phyloP scores from a whole-genome alignment of 1,140 invertebrate genomes.

The Scylla paramamosain region DNA sequence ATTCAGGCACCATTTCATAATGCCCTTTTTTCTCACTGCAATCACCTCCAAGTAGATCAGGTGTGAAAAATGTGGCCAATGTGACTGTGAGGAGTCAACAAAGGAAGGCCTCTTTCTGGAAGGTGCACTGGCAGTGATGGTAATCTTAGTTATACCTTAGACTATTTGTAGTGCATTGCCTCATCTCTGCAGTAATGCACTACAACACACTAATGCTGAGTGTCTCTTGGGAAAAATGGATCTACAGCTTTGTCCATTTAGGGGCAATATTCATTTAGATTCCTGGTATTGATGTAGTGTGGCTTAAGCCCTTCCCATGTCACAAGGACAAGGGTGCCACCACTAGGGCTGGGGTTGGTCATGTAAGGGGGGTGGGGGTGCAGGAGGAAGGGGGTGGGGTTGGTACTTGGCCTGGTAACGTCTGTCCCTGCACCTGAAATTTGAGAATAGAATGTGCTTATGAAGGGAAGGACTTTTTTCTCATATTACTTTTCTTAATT shows the following conservation, averaged over 20 bases:
- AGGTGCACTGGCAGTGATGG: constrained; percentile 73
- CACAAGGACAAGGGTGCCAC: constrained; percentile 62
- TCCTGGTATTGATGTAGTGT: not conserved
- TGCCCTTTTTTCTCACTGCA: constrained; percentile 71
- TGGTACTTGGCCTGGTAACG: constrained; percentile 62
- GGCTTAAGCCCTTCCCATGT: constrained; percentile 64
- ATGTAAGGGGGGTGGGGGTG: constrained; percentile 68
- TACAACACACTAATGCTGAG: constrained; percentile 56
- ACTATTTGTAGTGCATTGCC: constrained; percentile 54
- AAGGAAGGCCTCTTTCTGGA: constrained; percentile 70
- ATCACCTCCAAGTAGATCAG: constrained; percentile 38
- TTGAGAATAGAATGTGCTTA: not conserved
- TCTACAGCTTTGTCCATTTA: not conserved
- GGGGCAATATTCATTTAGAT: constrained; percentile 38
- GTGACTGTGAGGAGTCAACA: constrained; percentile 63
- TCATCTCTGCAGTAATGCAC: constrained; percentile 50
- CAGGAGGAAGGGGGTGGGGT: constrained; percentile 71
- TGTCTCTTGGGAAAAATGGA: constrained; percentile 42
- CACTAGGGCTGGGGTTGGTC: constrained; percentile 69
- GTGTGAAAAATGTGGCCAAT: constrained; percentile 68
- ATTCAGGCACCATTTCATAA: constrained; percentile 61
- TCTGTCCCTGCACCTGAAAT: constrained; percentile 68
- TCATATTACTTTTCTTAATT: not conserved
- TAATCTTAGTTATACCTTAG: constrained; percentile 62
- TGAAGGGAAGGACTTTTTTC: not conserved